Evolutionary conservation across 1,140 invertebrate genomes (phyloP), one percentile per base, ranked within the genome.

Genomic region (Panagrolaimus sp.): DNA sequence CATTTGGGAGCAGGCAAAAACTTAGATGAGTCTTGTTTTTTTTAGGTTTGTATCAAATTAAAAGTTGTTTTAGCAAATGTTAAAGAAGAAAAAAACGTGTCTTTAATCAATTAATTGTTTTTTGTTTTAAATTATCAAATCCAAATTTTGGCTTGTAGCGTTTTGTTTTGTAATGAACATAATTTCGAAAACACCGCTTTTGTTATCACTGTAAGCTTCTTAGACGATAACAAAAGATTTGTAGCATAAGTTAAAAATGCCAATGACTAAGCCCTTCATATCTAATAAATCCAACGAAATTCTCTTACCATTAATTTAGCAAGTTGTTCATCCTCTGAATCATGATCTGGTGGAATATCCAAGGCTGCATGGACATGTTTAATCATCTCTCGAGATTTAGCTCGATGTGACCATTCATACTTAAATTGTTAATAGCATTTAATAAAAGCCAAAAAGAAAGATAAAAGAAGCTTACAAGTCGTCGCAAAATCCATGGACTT

Each of bases 321-420:
- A 70, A 82, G 64, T 46, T 83, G 64, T 51, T 82, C 82, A 66
- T 82, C 82, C 65, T 81, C 78, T 23, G 77, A 66, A 61, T 82
- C 80, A 31, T 67, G 69, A 65, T 79, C 53, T n/a, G 63, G 16
- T 5, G 70, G 66, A 5, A 53, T 67, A 44, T 74, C 78, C 47
- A 82, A 66, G 9, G 82, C 82, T 7, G 73, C 64, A 44, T 83
- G 74, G 7, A 83, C 82, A 64, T 83, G 79, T 63, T 77, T 78
- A 9, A 82, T 72, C 47, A 81, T 75, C 53, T 81, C 79, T 8
- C 79, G 63, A 31, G 72, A 57, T 65, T 83, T 83, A 13, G 79
- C 79, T 68, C 79, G 53, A 43, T 80, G 73, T 16, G 77, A 80
- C 79, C 79, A 81, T 66, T 81, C 79, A 51, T 83, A 83, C 77